Percentiles rank a stretch among this genome's conserved stretches.
phyloP scores from a whole-genome alignment of 1,140 invertebrate genomes.

The Zophobas morio region DNA sequence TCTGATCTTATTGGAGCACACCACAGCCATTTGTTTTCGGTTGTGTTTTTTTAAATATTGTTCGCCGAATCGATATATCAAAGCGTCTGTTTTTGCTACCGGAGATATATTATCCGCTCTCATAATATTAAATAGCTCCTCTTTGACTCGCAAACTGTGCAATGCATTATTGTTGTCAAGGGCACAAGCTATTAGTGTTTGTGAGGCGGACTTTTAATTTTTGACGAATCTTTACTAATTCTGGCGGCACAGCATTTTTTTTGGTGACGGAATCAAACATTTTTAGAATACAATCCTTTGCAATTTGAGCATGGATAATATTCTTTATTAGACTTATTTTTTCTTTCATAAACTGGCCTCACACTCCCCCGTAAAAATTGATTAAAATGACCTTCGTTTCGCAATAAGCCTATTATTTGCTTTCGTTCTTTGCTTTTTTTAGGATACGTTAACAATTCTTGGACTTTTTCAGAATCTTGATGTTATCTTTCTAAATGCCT shows the following conservation, averaged over 20 bases:
- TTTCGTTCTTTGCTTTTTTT: constrained; percentile 50
- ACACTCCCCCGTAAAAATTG: constrained; percentile 46
- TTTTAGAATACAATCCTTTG: constrained; percentile 50
- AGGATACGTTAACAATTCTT: constrained; percentile 51
- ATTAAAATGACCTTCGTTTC: constrained; percentile 47
- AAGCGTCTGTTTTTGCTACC: constrained; percentile 52
- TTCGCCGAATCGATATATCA: constrained; percentile 55
- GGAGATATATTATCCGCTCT: constrained; percentile 52
- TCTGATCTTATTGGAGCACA: constrained; percentile 54
- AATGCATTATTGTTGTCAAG: constrained; percentile 41
- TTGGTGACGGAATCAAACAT: constrained; percentile 49
- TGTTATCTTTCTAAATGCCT: constrained; percentile 52
- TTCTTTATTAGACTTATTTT: constrained; percentile 22
- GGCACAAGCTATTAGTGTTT: constrained; percentile 52
- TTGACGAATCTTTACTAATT: neutral
- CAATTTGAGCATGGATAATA: constrained; percentile 53
- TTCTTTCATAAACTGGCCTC: constrained; percentile 41
- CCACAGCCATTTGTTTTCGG: constrained; percentile 49
- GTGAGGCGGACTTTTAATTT: constrained; percentile 40
- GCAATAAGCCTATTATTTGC: constrained; percentile 41
- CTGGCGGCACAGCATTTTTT: constrained; percentile 46
- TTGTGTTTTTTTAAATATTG: constrained; percentile 58
- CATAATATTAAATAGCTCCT: constrained; percentile 56
- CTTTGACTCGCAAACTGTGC: constrained; percentile 50
- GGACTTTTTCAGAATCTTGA: constrained; percentile 47